Evolutionary conservation across 2,888 invertebrate genomes (phyloP).

Genomic region (Nipponacmea schrenckii): DNA sequence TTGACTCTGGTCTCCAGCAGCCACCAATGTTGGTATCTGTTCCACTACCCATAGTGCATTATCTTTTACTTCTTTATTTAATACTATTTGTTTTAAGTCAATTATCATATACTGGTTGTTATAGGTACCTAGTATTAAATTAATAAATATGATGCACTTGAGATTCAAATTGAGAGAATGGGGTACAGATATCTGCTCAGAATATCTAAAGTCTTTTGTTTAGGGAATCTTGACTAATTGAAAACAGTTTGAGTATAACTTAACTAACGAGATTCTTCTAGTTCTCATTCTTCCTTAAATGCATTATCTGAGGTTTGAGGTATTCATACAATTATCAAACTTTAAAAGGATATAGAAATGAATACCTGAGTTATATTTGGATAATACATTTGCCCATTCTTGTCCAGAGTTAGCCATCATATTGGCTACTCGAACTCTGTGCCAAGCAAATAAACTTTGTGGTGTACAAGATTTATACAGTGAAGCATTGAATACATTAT

Average conservation of each 20-base stretch:
- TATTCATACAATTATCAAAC: background rate
- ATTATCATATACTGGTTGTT: conserved; percentile 68
- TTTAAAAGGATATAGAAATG: background rate
- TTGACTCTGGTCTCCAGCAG: conserved; percentile 54
- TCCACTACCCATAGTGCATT: conserved; percentile 64
- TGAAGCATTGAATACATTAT: conserved; percentile 57
- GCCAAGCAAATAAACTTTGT: conserved; percentile 62
- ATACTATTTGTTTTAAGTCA: conserved; percentile 58
- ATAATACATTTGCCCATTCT: conserved; percentile 58
- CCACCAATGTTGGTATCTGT: conserved; percentile 63
- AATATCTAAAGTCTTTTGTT: too few relatives aligned
- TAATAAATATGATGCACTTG: background rate
- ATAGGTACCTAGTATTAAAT: conserved; percentile 59
- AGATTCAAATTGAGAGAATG: too few relatives aligned
- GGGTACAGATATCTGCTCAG: too few relatives aligned
- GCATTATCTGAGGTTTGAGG: too few relatives aligned
- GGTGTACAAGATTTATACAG: conserved; percentile 55
- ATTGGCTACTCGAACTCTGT: conserved; percentile 62
- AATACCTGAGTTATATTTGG: conserved; percentile 60
- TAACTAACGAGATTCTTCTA: too few relatives aligned
- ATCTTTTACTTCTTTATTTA: conserved; percentile 46
- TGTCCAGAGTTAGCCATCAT: conserved; percentile 61
- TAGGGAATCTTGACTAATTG: too few relatives aligned
- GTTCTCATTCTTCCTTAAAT: too few relatives aligned
- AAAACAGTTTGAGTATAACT: too few relatives aligned